Conservation (phyloP, 2,797 vertebrate genomes). For the Myripristis murdjan region DNA sequence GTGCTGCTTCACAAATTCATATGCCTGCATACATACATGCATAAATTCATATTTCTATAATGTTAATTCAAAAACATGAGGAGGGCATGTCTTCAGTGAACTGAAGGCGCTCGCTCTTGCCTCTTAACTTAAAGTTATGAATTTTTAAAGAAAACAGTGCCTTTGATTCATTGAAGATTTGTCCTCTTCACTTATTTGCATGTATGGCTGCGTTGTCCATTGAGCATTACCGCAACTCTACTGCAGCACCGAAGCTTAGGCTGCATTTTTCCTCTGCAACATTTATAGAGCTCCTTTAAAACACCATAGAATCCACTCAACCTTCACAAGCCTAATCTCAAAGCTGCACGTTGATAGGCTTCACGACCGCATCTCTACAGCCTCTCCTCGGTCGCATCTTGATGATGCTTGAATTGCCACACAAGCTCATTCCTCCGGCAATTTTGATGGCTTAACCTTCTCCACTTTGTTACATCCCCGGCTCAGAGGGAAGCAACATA, state of each 20-base stretch:
- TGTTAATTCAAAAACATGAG: neutral
- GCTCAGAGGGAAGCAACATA: too few species aligned
- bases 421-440: constrained; percentile 14
- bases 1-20: neutral
- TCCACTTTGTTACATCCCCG: too few species aligned
- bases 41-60: neutral
- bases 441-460: constrained; percentile 34
- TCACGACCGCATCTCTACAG: constrained; percentile 27
- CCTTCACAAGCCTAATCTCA: constrained; percentile 31
- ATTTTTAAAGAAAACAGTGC: constrained; percentile 32
- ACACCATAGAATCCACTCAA: constrained; percentile 48
- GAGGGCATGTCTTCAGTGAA: constrained; percentile 6
- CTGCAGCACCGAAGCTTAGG: constrained; percentile 16
- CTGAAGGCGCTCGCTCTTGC: constrained; percentile 1
- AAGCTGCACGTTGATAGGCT: constrained; percentile 52
- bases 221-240: constrained; percentile 34
- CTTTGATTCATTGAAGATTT: constrained; percentile 40
- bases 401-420: constrained; percentile 43
- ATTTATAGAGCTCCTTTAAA: constrained; percentile 26
- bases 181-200: constrained; percentile 39
- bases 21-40: neutral
- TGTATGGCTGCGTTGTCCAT: constrained; percentile 50
- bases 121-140: constrained; percentile 41
- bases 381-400: neutral
- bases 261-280: constrained; percentile 29